Conservation (phyloP, 2,797 vertebrate species). For the Sebastes melanostomus region DNA sequence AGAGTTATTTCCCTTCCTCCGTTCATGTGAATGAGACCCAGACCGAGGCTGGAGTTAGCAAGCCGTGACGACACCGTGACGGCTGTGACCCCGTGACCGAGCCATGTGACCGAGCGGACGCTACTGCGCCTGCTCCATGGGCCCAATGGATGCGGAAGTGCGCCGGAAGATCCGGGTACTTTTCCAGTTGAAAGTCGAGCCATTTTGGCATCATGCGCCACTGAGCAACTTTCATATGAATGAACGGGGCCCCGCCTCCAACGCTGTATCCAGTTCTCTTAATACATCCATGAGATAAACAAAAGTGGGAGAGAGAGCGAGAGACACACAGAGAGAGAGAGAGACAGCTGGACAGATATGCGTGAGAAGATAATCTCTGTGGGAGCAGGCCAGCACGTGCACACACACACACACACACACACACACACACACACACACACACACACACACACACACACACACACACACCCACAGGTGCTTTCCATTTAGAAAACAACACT, state of each 20-base stretch:
- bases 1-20: too few species aligned
- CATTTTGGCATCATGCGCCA: too few species aligned
- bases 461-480: conserved; percentile 38
- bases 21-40: too few species aligned
- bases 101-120: too few species aligned
- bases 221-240: too few species aligned
- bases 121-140: too few species aligned
- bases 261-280: too few species aligned
- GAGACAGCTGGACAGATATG: conserved; percentile 57
- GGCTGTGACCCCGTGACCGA: too few species aligned
- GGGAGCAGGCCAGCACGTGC: conserved; percentile 29
- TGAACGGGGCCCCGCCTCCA: too few species aligned
- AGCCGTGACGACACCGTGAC: rapidly evolving
- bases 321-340: conserved; percentile 38
- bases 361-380: conserved; percentile 61
- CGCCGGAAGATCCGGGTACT: too few species aligned
- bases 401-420: neutral
- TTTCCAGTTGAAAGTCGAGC: rapidly evolving
- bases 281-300: neutral
- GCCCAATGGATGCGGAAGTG: too few species aligned
- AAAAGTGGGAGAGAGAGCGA: neutral
- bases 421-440: neutral
- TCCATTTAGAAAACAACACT: conserved; percentile 58
- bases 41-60: too few species aligned
- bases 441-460: rapidly evolving